Base-by-base conservation (phyloP, 2,113 vertebrate species). In the Toxotes chatareus region DNA sequence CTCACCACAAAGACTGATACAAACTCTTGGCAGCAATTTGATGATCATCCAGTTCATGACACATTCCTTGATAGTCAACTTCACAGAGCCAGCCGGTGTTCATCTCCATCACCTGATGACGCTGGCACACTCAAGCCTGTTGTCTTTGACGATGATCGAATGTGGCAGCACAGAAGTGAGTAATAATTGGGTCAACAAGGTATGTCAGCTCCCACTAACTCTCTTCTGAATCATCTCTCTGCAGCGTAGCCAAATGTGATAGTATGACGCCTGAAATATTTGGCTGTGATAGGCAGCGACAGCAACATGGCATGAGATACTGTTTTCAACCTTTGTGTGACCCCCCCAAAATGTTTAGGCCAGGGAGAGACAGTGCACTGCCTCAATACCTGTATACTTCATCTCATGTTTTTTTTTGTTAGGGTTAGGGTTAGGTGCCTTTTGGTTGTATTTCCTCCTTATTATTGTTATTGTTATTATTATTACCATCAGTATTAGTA, bases 141-240 rank as follows among this genome's bases (percentile, higher is more conserved):
- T 89, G 85, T 87, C 87, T 90, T 78, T 94, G 93, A 93, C 71
- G 19, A 47, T 88, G 49, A 93, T 90, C 12, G 56, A 69, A 88
- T 88, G 91, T 86, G 82, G 91, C 90, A 93, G 93, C 89, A 86
- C 46, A 92, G 89, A 83, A 86, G 89, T 91, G 92, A 91, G 87
- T 93, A 94, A 93, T 93, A 93, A 93, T 86, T 91, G 85, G 90
- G 93, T 92, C 88, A 93, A 91, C 91, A 90, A 93, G 93, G 91
- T 94, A 93, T 84, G 90, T 90, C 86, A 73, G 86, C 49, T 90
- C 70, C 79, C 84, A 89, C 90, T 90, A 86, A 90, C 84, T 83
- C 81, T 53, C 16, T 31, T 77, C 61, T 93, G 88, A 93, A 91
- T 93, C 92, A 92, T 88, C 80, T 72, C 84, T 89, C 80, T 86